Conservation (phyloP, 2,888 invertebrate species). For the Andrena dorsata region DNA sequence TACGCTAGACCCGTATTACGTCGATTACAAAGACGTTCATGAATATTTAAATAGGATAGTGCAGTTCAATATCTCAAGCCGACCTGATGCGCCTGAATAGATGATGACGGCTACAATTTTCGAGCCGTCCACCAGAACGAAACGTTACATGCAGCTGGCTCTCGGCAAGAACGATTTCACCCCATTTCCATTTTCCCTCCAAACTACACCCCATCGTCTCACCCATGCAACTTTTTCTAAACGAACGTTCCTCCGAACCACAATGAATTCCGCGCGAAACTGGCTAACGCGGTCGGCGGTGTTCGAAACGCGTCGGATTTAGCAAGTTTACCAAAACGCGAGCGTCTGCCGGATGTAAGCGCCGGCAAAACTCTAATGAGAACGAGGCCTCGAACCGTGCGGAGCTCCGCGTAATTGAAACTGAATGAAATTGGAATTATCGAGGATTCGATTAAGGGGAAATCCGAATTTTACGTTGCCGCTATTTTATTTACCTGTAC, state of each 20-base stretch:
- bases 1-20: constrained; percentile 71
- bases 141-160: constrained; percentile 46
- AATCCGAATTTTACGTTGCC: constrained; percentile 26
- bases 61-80: constrained; percentile 74
- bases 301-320: constrained; percentile 42
- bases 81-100: constrained; percentile 71
- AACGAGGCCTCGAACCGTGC: constrained; percentile 43
- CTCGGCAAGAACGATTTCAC: constrained; percentile 47
- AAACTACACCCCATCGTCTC: constrained; percentile 8
- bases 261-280: constrained; percentile 7
- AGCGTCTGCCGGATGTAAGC: constrained; percentile 23
- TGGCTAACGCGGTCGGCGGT: neutral
- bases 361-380: constrained; percentile 49
- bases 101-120: constrained; percentile 68
- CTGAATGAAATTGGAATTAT: constrained; percentile 47
- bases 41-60: constrained; percentile 73
- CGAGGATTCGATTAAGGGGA: constrained; percentile 45
- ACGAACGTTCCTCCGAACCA: too few species aligned
- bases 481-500: constrained; percentile 13
- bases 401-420: constrained; percentile 43
- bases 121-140: constrained; percentile 52
- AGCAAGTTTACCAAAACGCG: constrained; percentile 28
- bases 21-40: constrained; percentile 76
- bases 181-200: constrained; percentile 31
- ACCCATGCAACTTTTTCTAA: constrained; percentile 1